Percentiles rank a stretch among this genome's conserved stretches.
phyloP scores from a whole-genome alignment of 2,113 vertebrate genomes.

The Cairina moschata region DNA sequence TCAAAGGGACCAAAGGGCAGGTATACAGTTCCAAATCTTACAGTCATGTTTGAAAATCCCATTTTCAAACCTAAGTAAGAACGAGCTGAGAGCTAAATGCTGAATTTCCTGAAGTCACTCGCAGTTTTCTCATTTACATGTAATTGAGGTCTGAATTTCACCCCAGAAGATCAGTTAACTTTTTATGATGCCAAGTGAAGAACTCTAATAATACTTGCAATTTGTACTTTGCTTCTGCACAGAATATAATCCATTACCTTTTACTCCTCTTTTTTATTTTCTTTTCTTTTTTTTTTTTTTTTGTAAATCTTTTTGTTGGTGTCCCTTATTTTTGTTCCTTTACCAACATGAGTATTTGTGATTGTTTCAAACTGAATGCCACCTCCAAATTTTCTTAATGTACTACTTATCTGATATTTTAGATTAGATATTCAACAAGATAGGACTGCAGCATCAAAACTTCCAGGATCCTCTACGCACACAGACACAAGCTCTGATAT shows the following conservation, averaged over 20 bases:
- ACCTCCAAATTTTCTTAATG: not conserved
- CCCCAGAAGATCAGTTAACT: not conserved
- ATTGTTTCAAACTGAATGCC: not conserved
- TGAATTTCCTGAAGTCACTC: not conserved
- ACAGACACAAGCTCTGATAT: not conserved
- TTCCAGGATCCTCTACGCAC: not conserved
- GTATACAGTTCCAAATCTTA: not conserved
- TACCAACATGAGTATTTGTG: not conserved
- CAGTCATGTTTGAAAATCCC: not conserved
- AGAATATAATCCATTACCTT: not conserved
- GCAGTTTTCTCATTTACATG: not conserved
- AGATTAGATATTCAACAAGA: not conserved
- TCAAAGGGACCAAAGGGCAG: not conserved
- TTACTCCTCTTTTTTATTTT: not conserved
- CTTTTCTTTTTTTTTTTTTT: not conserved
- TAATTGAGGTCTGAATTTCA: conserved; percentile 9
- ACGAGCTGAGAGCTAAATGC: not conserved
- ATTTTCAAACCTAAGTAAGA: not conserved
- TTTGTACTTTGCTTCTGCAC: not conserved
- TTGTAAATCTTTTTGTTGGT: not conserved
- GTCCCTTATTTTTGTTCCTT: not conserved
- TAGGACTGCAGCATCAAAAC: not conserved
- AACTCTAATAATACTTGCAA: conserved; percentile 9
- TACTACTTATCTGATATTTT: not conserved
- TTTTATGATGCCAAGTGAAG: not conserved